Percentiles rank a stretch among this genome's conserved stretches.
phyloP scores from a whole-genome alignment of 2,113 vertebrate species.

The Boulengeromyrus knoepffleri region DNA sequence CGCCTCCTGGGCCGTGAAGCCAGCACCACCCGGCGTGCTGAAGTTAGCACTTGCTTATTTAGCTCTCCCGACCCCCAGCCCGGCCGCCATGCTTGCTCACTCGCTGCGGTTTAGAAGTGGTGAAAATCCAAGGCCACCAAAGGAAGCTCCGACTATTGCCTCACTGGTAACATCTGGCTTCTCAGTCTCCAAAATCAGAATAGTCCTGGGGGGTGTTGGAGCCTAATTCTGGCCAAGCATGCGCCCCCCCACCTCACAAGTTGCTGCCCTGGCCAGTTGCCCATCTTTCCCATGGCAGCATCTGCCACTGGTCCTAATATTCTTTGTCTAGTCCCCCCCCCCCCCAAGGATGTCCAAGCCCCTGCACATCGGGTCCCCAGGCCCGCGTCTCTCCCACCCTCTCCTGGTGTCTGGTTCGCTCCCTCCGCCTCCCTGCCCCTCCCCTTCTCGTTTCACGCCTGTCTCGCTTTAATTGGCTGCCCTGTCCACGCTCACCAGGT shows the following conservation, averaged over 20 bases:
- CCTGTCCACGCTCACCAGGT: conserved; percentile 15
- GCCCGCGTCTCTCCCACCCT: not conserved
- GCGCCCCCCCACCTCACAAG: not conserved
- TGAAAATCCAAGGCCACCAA: not conserved
- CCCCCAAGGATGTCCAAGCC: not conserved
- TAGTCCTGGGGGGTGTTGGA: not conserved
- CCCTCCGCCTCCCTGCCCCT: not conserved
- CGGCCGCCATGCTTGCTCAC: not conserved
- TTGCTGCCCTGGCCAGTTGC: not conserved
- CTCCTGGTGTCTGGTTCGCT: not conserved
- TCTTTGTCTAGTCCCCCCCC: not conserved
- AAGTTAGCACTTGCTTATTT: not conserved
- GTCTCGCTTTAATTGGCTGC: conserved; percentile 9
- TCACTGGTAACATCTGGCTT: not conserved
- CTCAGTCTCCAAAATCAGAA: not conserved
- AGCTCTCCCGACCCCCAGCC: not conserved
- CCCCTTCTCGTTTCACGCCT: not conserved
- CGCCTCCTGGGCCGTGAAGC: not conserved
- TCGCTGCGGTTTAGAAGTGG: not conserved
- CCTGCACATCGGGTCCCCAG: not conserved
- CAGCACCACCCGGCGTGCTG: not conserved
- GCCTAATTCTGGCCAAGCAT: not conserved
- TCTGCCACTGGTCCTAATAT: not conserved
- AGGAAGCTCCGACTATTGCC: not conserved
- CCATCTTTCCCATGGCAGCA: not conserved